Base-by-base conservation (phyloP, 2,113 vertebrate genomes). In the Heterocephalus glaber region DNA sequence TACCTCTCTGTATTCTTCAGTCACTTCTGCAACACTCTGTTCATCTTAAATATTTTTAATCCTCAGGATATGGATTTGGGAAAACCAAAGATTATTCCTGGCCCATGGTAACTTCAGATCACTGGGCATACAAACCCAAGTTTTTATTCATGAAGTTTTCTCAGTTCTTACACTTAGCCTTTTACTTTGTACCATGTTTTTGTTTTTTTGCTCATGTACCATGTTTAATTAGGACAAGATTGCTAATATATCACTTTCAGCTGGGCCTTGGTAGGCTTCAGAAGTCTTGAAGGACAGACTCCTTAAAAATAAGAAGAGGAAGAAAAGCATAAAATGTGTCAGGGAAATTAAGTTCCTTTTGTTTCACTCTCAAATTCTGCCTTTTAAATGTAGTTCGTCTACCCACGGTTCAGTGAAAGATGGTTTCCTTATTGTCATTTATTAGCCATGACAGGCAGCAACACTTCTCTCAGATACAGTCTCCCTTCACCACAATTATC, bases 401-500 rank as follows among this genome's bases (percentile, higher is more conserved):
- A 82, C 90, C 7, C 93, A 33, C 3, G 1, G 41, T 60, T 95
- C 65, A 11, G 44, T 60, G 94, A 14, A 86, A 83, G 93, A 77
- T 0, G 30, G 91, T 49, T 95, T 92, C 97, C 97, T 92, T 82
- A 80, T 26, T 65, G 12, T 44, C 94, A 2, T 2, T 82, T 86
- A 95, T 72, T 89, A 0, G 0, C 61, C 81, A 47, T 9, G 74
- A 95, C 65, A 86, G 95, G 54, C 94, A 89, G 97, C 94, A 83
- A 94, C 92, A 35, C 56, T 77, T 83, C 61, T 61, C 76, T 89
- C 92, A 56, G 77, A 97, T 44, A 63, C n/a, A 33, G 58, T 22
- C 86, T 92, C 54, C 76, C 85, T 87, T 86, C 0, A 0, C 94
- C 95, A 91, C 95, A 84, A 77, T 98, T 95, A 97, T 38, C 93